Evolutionary conservation across 2,113 vertebrate genomes (phyloP).

Genomic region (Hiodon alosoides): DNA sequence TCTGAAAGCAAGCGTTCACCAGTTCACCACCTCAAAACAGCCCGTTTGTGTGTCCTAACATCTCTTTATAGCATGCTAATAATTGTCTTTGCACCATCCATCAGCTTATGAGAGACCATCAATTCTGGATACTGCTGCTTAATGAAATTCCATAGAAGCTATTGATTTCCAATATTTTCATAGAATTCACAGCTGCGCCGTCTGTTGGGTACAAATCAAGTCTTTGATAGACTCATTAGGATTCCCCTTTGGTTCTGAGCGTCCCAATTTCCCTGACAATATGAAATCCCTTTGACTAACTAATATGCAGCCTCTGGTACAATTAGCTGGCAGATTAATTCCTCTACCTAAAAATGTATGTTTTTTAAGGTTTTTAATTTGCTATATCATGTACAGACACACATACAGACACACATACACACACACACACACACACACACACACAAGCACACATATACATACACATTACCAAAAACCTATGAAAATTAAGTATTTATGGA

Average conservation of each 20-base stretch:
- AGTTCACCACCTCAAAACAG: constrained; percentile 79
- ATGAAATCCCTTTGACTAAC: constrained; percentile 80
- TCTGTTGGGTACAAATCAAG: constrained; percentile 91
- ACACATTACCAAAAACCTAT: neutral
- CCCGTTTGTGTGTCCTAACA: constrained; percentile 66
- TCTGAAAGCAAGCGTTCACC: constrained; percentile 90
- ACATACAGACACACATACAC: no score
- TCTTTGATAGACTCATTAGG: constrained; percentile 95
- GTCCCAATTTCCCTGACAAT: constrained; percentile 91
- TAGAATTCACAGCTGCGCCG: constrained; percentile 88
- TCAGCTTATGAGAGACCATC: constrained; percentile 99
- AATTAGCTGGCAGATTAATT: no score
- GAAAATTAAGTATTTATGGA: neutral
- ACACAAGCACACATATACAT: no score
- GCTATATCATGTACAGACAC: no score
- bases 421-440: no score
- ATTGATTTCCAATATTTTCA: constrained; percentile 99
- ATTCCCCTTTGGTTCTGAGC: constrained; percentile 83
- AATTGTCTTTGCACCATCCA: constrained; percentile 97
- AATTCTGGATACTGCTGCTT: constrained; percentile 96
- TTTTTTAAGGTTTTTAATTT: no score
- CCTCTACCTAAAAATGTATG: no score
- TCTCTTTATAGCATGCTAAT: constrained; percentile 86
- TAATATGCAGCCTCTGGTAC: constrained; percentile 63
- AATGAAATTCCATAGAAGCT: constrained; percentile 98